These are phyloP conservation scores for Petromus typicus DNA, from an alignment of 2,113 vertebrate species.

Conservation along the genomic window DNA sequence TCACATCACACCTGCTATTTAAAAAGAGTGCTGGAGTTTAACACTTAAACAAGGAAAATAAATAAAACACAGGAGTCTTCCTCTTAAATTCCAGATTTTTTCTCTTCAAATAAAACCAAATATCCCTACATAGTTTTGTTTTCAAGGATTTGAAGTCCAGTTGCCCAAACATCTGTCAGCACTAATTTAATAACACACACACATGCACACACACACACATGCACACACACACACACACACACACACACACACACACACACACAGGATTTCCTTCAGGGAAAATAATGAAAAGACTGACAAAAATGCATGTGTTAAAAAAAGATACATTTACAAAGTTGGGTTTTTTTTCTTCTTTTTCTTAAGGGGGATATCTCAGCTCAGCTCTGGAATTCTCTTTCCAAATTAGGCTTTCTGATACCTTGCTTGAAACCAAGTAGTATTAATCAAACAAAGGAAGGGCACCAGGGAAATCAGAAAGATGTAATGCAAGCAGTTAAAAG, in stretches of 20 bases:
- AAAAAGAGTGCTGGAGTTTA: conserved; percentile 59
- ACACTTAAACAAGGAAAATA: conserved; percentile 45
- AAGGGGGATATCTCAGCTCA: conserved; percentile 52
- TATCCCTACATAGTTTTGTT: conserved; percentile 32
- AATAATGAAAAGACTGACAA: conserved; percentile 4
- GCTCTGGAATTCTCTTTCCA: conserved; percentile 79
- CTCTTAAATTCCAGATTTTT: conserved; percentile 45
- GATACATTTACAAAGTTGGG: background rate
- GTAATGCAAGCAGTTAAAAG: conserved; percentile 97
- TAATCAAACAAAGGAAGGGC: conserved; percentile 90
- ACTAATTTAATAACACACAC: conserved; percentile 51
- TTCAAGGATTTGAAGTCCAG: conserved; percentile 46
- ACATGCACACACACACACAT: background rate
- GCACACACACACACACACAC: background rate
- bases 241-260: background rate
- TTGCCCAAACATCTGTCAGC: conserved; percentile 30
- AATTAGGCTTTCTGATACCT: conserved; percentile 84
- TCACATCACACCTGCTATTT: conserved; percentile 65
- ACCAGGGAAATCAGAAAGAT: conserved; percentile 97
- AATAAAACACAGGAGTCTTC: background rate
- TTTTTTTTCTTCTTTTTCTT: background rate
- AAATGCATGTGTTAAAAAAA: conserved; percentile 55
- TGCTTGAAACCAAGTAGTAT: conserved; percentile 87
- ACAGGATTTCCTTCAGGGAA: background rate
- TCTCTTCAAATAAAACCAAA: conserved; percentile 68